Base-by-base conservation (phyloP, 1,140 invertebrate genomes). In the Mizuhopecten yessoensis region DNA sequence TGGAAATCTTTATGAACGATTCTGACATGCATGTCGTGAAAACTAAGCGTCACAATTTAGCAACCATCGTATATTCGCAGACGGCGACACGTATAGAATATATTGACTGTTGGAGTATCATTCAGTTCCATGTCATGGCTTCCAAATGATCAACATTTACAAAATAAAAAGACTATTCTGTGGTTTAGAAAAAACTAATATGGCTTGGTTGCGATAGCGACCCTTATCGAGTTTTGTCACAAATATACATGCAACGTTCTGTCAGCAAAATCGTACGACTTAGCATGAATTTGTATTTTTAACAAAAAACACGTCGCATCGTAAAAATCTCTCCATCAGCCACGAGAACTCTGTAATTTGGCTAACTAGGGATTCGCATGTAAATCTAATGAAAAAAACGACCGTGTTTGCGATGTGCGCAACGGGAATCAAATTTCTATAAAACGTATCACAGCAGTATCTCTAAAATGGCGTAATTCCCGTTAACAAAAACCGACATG, bases 381-480 rank as follows among this genome's bases (percentile, higher is more conserved):
- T 75, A n/a, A 29, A 75, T 75, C n/a, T 75, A 29, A 75, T 75
- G 23, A 75, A 75, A 75, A n/a, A 75, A n/a, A n/a, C 11, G 11
- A 29, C 42, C 5, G 57, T 17, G n/a, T 75, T 75, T 75, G 23
- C n/a, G 23, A 29, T 7, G n/a, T 5, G 57, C 57, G 23, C 57
- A n/a, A 75, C 11, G n/a, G 57, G 57, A 75, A 75, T n/a, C 1
- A n/a, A n/a, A 75, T 75, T 75, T 75, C 57, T 75, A n/a, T 75
- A 75, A 75, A 75, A n/a, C 23, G 11, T 29, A 29, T 75, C 57
- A 75, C 57, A 75, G 57, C n/a, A 17, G 57, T 23, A 3, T 75
- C 3, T 7, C 9, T 75, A 29, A 75, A 75, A n/a, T 29, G 23
- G 5, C 20, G 57, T 29, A n/a, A 17, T 75, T 29, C 23, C 23